A percentile compares a stretch with the other conserved stretches of the same genome.
Conservation (phyloP, 2,113 vertebrate species). For the Boleophthalmus pectinirostris region DNA sequence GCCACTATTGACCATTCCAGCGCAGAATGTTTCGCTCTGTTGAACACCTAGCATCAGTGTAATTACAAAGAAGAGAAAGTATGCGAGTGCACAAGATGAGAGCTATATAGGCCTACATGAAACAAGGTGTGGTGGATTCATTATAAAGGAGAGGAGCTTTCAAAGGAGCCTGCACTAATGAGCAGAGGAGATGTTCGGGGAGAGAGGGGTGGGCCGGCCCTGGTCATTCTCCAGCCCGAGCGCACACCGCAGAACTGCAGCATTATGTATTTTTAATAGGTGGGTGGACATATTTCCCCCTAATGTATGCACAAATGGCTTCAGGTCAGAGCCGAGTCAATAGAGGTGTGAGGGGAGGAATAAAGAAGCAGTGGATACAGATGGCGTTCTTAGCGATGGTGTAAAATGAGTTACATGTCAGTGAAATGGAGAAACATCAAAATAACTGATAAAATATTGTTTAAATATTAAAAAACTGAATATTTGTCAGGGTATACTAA, state of each 20-base stretch:
- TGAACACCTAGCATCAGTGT: not conserved
- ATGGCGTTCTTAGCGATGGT: not conserved
- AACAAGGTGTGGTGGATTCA: constrained; percentile 1
- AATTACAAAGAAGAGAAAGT: constrained; percentile 3
- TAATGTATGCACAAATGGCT: constrained; percentile 49
- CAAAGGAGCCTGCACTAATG: not conserved
- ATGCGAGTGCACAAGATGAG: not conserved
- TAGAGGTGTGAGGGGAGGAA: constrained; percentile 18
- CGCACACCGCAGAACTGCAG: constrained; percentile 21
- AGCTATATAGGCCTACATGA: not conserved
- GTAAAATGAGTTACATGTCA: too few species aligned
- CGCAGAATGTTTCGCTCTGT: not conserved
- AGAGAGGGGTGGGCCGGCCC: constrained; percentile 7
- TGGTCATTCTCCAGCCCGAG: constrained; percentile 1
- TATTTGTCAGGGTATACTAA: too few species aligned
- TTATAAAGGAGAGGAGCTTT: not conserved
- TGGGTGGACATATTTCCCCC: constrained; percentile 47
- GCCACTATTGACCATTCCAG: constrained; percentile 7
- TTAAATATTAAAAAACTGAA: too few species aligned
- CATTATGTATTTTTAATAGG: constrained; percentile 56
- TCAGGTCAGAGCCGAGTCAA: constrained; percentile 37
- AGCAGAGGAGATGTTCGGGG: not conserved
- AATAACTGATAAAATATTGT: too few species aligned
- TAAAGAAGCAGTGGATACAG: constrained; percentile 1
- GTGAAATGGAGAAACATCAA: too few species aligned